Evolutionary conservation across 2,113 vertebrate species (phyloP).

Genomic region (Neolamprologus variostigma): DNA sequence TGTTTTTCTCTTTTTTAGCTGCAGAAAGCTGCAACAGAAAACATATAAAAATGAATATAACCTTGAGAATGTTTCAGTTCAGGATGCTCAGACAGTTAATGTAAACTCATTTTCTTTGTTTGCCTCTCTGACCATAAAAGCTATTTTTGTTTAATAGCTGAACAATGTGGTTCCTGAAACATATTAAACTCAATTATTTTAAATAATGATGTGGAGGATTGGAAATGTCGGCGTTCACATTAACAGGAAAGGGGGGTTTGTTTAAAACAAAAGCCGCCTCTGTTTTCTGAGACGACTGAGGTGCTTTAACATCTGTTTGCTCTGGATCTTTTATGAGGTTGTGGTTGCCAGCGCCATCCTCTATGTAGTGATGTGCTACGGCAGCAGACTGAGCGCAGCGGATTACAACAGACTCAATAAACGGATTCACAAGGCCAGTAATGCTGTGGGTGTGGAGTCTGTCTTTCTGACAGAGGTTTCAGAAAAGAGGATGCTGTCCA

Average conservation of each 20-base stretch:
- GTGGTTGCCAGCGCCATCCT: background rate
- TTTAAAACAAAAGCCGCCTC: background rate
- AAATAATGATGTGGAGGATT: background rate
- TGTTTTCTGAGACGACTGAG: background rate
- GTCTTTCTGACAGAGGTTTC: background rate
- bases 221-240: background rate
- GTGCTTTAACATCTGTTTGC: background rate
- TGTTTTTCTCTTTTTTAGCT: background rate
- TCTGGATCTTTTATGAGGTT: background rate
- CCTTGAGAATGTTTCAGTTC: background rate
- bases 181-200: background rate
- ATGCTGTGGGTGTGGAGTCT: background rate
- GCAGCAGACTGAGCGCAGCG: background rate
- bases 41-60: background rate
- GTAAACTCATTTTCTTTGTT: background rate
- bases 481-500: background rate
- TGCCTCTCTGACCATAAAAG: background rate
- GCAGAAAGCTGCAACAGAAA: background rate
- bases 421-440: background rate
- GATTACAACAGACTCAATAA: background rate
- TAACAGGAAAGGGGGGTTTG: background rate
- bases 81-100: background rate
- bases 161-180: background rate
- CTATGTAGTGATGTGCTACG: background rate
- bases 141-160: background rate